Base-by-base conservation (phyloP, 2,113 vertebrate genomes). In the Gopherus flavomarginatus region DNA sequence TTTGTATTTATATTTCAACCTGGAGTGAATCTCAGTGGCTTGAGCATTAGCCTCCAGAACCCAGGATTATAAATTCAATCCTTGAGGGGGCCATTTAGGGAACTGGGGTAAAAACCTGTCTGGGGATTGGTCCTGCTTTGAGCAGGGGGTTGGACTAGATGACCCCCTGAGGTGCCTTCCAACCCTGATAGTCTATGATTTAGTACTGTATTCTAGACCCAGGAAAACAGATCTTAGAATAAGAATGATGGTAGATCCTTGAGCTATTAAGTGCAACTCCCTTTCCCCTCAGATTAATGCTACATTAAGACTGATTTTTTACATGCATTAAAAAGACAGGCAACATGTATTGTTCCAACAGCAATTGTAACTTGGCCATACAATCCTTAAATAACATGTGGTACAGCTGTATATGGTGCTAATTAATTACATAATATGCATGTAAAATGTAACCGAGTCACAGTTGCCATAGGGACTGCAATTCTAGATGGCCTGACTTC, bases 1-100 rank as follows among this genome's bases (percentile, higher is more conserved):
- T 56, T 87, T 83, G 47, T 93, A 47, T 31, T 54, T 90, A 94
- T 84, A 82, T 86, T 92, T 94, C 81, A 94, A 42, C 56, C 87
- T 89, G 54, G 83, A 92, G 1, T 86, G 24, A 89, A 86, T 22
- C 13, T 50, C 49, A 50, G 49, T 50, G 50, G 13, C 13, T 50
- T 50, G 13, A 50, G 50, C 50, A 50, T 50, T 50, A 1, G 50
- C 50, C 13, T 50, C 12, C 14, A 16, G 14, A 50, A 50, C 50
- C 50, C 50, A 16, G 50, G 50, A 13, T 50, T 50, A 13, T 16
- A 13, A 50, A 2, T 5, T 50, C 50, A 50, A 50, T 50, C 14
- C 50, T 16, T 50, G 50, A 50, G 14, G 13, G 13, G 13, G 14
- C 5, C 13, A 50, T 50, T 16, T 50, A 50, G 50, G 50, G 50